These are phyloP conservation scores for Tetrao urogallus DNA, from an alignment of 2,113 vertebrate genomes.

Conservation along the genomic window DNA sequence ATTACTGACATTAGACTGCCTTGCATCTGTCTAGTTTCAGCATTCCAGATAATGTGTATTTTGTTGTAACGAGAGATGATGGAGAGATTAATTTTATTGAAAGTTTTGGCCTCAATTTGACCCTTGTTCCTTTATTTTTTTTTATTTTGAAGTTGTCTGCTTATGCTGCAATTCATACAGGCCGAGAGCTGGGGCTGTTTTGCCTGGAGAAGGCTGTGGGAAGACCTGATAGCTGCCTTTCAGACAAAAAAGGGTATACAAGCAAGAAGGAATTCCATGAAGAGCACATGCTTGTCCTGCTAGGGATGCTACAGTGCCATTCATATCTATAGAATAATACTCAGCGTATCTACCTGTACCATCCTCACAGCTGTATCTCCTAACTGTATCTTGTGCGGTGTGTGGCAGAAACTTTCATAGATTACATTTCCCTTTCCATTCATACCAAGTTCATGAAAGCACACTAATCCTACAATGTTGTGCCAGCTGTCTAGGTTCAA, in stretches of 20 bases:
- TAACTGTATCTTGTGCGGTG: background rate
- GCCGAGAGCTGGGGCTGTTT: no score
- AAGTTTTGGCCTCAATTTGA: background rate
- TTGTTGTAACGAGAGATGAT: background rate
- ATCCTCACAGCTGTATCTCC: background rate
- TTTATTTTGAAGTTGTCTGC: background rate
- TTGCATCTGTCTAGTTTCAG: no score
- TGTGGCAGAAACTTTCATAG: background rate
- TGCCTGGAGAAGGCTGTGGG: no score
- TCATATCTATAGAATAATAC: fast-evolving
- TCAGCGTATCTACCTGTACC: background rate
- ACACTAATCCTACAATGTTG: background rate
- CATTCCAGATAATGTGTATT: background rate
- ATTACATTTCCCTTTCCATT: background rate
- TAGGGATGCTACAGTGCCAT: background rate
- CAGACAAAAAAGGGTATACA: no score
- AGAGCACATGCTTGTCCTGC: fast-evolving
- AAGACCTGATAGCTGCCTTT: no score
- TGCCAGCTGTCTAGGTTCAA: background rate
- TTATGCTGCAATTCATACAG: background rate
- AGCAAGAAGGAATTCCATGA: background rate
- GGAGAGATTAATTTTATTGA: background rate
- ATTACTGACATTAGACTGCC: background rate
- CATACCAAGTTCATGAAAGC: background rate
- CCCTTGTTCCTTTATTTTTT: background rate